These are phyloP conservation scores for Pristionchus arcanus DNA, from an alignment of 2,888 invertebrate genomes.

Conservation along the genomic window DNA sequence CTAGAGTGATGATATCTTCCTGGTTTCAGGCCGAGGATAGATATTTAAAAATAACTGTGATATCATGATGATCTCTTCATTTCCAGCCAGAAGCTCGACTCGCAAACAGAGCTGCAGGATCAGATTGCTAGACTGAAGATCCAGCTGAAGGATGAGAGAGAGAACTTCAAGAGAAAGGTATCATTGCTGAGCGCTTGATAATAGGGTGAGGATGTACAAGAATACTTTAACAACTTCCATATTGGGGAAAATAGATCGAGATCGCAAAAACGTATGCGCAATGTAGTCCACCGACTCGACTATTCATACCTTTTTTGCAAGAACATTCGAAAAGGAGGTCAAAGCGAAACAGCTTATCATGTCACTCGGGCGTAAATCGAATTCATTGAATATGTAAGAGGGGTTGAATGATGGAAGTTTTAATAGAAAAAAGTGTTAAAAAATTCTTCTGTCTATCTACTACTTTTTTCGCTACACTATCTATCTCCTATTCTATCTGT, in stretches of 20 bases:
- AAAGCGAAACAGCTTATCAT: background rate
- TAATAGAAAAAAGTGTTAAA: no score
- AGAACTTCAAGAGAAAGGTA: slow-evolving; percentile 51
- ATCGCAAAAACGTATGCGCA: background rate
- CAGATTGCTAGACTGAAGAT: slow-evolving; percentile 21
- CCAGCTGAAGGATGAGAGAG: slow-evolving; percentile 24
- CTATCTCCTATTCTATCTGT: no score
- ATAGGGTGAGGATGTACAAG: background rate
- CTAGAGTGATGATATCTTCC: background rate
- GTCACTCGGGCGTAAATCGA: background rate
- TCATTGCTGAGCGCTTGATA: background rate
- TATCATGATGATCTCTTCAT: background rate
- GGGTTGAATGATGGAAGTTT: background rate
- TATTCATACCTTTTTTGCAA: background rate
- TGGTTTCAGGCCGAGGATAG: background rate
- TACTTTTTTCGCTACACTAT: no score
- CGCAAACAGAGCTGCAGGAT: background rate
- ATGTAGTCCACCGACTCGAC: background rate
- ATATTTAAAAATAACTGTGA: background rate
- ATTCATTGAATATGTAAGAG: background rate
- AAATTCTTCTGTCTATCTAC: no score
- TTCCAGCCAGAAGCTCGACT: slow-evolving; percentile 49
- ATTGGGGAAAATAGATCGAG: background rate
- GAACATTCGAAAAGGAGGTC: background rate
- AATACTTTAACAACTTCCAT: background rate